These are phyloP conservation scores for Pomatostomus ruficeps DNA, from an alignment of 2,113 vertebrate species.

Conservation along the genomic window DNA sequence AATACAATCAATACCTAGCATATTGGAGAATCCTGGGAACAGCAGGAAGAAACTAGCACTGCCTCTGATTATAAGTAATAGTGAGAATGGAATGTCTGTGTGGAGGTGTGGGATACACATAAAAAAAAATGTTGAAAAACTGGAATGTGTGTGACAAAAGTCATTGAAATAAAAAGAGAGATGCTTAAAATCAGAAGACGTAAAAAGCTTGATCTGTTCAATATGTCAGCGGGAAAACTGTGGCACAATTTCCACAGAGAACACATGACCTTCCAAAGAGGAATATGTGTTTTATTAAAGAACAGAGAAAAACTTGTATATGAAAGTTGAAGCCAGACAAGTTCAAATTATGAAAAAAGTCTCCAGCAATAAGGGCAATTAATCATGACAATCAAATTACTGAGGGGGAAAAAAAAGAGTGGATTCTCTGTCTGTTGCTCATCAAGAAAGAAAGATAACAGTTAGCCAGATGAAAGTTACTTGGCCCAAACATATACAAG, in stretches of 20 bases:
- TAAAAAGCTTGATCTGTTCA: background rate
- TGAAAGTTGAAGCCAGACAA: background rate
- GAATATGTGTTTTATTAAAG: background rate
- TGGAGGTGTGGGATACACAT: background rate
- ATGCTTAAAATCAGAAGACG: background rate
- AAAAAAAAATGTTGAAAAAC: background rate
- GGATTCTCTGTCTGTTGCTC: background rate
- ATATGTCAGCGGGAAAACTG: background rate
- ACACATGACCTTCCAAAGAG: background rate
- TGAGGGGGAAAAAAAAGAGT: fast-evolving
- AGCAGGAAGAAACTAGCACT: background rate
- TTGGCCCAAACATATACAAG: background rate
- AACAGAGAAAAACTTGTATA: background rate
- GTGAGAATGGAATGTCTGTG: background rate
- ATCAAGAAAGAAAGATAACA: background rate
- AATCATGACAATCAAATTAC: background rate
- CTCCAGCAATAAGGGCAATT: background rate
- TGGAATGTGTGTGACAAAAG: background rate
- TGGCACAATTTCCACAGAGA: background rate
- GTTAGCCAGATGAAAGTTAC: background rate
- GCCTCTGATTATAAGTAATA: background rate
- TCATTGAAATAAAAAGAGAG: background rate
- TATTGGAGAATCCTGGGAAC: background rate
- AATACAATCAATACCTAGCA: background rate
- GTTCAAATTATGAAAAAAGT: background rate